These are phyloP conservation scores for Myotis findleyi DNA, from an alignment of 2,797 vertebrate genomes.

Conservation along the genomic window DNA sequence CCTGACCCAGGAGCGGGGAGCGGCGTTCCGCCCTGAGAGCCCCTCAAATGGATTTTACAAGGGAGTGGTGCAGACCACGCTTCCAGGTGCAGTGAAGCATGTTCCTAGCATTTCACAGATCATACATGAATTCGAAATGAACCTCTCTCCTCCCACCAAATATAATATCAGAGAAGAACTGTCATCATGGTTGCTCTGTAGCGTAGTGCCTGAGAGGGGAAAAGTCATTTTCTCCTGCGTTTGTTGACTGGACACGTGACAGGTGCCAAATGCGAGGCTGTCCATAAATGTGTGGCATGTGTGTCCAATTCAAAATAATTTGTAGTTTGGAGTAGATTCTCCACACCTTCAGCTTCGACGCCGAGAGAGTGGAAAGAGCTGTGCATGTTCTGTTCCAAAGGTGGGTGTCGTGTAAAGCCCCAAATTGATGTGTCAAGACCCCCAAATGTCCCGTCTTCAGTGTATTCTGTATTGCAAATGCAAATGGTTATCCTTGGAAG, in stretches of 20 bases:
- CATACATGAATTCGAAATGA: constrained; percentile 81
- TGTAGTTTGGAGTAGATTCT: constrained; percentile 63
- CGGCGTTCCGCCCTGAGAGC: background rate
- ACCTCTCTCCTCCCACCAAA: constrained; percentile 71
- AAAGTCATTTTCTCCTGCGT: constrained; percentile 76
- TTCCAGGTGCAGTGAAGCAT: constrained; percentile 67
- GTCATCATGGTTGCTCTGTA: constrained; percentile 57
- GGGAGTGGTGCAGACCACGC: background rate
- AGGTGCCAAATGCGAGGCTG: constrained; percentile 55
- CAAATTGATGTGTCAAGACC: background rate
- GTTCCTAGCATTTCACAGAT: constrained; percentile 70
- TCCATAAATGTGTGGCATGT: constrained; percentile 67
- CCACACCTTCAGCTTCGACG: constrained; percentile 57
- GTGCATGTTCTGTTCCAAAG: constrained; percentile 52
- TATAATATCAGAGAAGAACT: constrained; percentile 62
- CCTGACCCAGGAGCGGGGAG: background rate
- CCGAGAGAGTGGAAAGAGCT: constrained; percentile 24
- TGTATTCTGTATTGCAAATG: constrained; percentile 4
- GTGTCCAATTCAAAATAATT: constrained; percentile 83
- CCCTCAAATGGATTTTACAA: constrained; percentile 72
- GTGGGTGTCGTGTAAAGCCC: background rate
- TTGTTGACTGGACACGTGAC: constrained; percentile 67
- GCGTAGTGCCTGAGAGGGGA: constrained; percentile 16
- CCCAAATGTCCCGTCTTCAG: background rate
- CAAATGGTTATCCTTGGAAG: constrained; percentile 35